Base-by-base conservation (phyloP, 1,140 invertebrate species). In the Belonocnema kinseyi region DNA sequence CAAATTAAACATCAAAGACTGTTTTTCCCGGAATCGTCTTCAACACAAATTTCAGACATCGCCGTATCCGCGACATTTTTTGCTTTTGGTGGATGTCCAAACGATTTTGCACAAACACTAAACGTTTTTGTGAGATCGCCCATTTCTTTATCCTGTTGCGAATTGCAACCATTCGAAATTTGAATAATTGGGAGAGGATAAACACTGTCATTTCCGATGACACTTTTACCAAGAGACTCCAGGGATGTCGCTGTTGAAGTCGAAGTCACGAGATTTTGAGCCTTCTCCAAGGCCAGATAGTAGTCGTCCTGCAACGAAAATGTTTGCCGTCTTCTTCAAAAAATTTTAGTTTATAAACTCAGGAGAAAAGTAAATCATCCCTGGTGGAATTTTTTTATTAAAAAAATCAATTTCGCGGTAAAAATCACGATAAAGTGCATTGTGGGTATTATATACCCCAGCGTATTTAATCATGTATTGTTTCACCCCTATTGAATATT, bases 221-320 rank as follows among this genome's bases (percentile, higher is more conserved):
- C 89, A 52, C 83, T 79, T 53, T 82, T 80, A 2, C 61, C 86
- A 74, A 91, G 84, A 61, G 90, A 90, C 3, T 87, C 81, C n/a
- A 91, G 70, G 3, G 92, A 91, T 7, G 90, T 90, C n/a, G 91
- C 85, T 3, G 92, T 91, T 16, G 92, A 91, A 2, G 91, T 78
- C 14, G 85, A 77, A 4, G 85, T 85, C 53, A 90, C 75, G 33
- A 83, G 82, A 50, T 86, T 86, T 52, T 86, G 79, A 16, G 86
- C 86, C 61, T 89, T 88, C 74, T 92, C 89, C 26, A 91, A 75
- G 75, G 91, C 88, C 71, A 90, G 71, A 12, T 87, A 87, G 53
- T 85, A 88, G 61, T 89, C 85, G 61, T 89, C 85, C 85, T 90
- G 75, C 50, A 83, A 78, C 52, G 71, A 46, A 46, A 46, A 46